Percentiles rank a stretch among this genome's conserved stretches.
These are phyloP conservation scores for Sphaerophoria taeniata DNA, from an alignment of 2,888 invertebrate genomes.

Conservation along the genomic window DNA sequence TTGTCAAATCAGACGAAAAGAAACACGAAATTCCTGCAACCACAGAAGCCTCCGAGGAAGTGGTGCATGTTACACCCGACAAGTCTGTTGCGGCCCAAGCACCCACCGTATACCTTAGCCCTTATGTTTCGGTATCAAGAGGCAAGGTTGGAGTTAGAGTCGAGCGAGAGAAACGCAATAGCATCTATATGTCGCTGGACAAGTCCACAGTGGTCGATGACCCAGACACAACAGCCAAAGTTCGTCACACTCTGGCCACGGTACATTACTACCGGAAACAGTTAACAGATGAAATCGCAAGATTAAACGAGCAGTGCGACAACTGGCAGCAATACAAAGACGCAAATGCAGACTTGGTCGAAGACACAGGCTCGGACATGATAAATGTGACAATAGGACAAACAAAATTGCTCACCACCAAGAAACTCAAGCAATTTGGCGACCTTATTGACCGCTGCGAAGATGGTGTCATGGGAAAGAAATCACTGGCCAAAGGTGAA, in stretches of 20 bases:
- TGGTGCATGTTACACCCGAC: slow-evolving; percentile 21
- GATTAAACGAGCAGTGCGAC: slow-evolving; percentile 83
- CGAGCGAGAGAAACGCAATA: slow-evolving; percentile 82
- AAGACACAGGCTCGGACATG: slow-evolving; percentile 81
- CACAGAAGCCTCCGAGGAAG: background rate
- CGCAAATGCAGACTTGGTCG: slow-evolving; percentile 79
- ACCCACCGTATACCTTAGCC: slow-evolving; percentile 79
- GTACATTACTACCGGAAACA: slow-evolving; percentile 80
- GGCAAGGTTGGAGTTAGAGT: slow-evolving; percentile 84
- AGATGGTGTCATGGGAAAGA: slow-evolving; percentile 75
- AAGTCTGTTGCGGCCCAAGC: slow-evolving; percentile 54
- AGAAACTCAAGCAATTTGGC: slow-evolving; percentile 89
- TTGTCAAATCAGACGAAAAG: slow-evolving; percentile 40
- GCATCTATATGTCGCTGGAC: slow-evolving; percentile 76
- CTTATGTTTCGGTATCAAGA: slow-evolving; percentile 84
- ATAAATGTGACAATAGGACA: slow-evolving; percentile 90
- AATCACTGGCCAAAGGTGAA: slow-evolving; percentile 75
- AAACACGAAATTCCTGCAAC: background rate
- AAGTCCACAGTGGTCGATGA: background rate
- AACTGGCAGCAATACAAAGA: slow-evolving; percentile 83
- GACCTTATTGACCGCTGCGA: slow-evolving; percentile 84
- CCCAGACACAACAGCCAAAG: background rate
- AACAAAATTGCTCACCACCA: slow-evolving; percentile 87
- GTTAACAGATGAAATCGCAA: slow-evolving; percentile 83
- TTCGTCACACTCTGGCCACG: slow-evolving; percentile 77